Evolutionary conservation across 2,888 invertebrate genomes (phyloP), one percentile per base, ranked within the genome.

Genomic region (Acrobasis repandana): DNA sequence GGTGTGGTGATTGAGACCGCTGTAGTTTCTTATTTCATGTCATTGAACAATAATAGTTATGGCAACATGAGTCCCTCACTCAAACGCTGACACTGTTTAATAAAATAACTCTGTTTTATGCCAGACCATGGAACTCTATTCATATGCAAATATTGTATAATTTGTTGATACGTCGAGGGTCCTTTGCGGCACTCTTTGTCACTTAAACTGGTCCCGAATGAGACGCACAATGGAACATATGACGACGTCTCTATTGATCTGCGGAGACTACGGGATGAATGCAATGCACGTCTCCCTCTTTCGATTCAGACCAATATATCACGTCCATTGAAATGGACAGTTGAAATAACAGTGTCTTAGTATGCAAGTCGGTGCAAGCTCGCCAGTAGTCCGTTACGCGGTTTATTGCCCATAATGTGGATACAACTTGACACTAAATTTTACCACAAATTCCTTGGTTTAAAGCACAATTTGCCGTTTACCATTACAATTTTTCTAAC

Each of bases 111-210:
- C 78, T 86, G 84, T 86, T 84, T 88, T 83, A 81, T 80, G 76
- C 74, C 63, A 64, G 67, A 70, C 77, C 75, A 78, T 80, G 79
- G 74, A 83, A 79, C 71, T 77, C 73, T 67, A 85, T 92, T 91
- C 76, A 88, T 81, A 92, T 92, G 90, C 79, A 80, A 91, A 92
- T 92, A 65, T 75, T 86, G 86, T 91, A 85, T 91, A 91, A 91
- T 92, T 92, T 92, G 90, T 90, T 90, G 88, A 89, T 90, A 83
- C 73, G 83, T 84, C 83, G 88, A 91, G 92, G 92, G 91, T 89
- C 82, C 82, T 88, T 90, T 90, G 90, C 83, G 88, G 88, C 88
- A 79, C 82, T 80, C 85, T 84, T 91, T 92, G 85, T 91, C 68
- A 69, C 67, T 63, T 61, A 69, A 88, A 90, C 90, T 83, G 85